phyloP scores from a whole-genome alignment of 2,888 invertebrate species.

The Prosapia bicincta region DNA sequence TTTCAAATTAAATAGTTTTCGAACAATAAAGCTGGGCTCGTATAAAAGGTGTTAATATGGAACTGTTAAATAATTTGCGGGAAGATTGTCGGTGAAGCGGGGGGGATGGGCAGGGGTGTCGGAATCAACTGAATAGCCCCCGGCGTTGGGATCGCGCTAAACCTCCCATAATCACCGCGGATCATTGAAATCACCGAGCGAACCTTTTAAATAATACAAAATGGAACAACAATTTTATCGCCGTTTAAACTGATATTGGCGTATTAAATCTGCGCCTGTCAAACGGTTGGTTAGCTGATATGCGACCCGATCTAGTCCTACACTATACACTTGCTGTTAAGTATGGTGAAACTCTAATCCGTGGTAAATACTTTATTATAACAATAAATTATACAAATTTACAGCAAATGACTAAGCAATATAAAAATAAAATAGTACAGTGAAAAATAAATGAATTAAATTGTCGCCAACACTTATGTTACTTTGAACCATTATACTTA shows the following conservation, averaged over 20 bases:
- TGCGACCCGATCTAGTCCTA: too few species aligned
- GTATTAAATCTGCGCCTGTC: neutral
- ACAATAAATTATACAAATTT: too few species aligned
- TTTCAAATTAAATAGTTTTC: neutral
- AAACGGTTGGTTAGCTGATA: neutral
- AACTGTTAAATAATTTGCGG: constrained; percentile 18
- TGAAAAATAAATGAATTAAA: too few species aligned
- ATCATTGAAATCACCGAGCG: neutral
- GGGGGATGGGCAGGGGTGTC: neutral
- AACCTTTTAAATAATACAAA: neutral
- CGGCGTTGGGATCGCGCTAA: neutral
- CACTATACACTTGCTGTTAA: too few species aligned
- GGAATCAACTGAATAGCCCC: neutral
- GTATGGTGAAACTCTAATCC: too few species aligned
- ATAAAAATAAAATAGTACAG: too few species aligned
- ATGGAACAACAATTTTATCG: constrained; percentile 3
- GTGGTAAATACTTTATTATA: too few species aligned
- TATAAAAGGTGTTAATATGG: constrained; percentile 18
- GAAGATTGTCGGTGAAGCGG: constrained; percentile 10
- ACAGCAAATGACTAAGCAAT: too few species aligned
- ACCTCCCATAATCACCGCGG: neutral
- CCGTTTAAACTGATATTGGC: neutral
- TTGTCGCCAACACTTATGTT: too few species aligned
- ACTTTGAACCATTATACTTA: too few species aligned
- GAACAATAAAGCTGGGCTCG: neutral